Conservation (phyloP, 2,797 vertebrate species). For the Neostethus bicornis region DNA sequence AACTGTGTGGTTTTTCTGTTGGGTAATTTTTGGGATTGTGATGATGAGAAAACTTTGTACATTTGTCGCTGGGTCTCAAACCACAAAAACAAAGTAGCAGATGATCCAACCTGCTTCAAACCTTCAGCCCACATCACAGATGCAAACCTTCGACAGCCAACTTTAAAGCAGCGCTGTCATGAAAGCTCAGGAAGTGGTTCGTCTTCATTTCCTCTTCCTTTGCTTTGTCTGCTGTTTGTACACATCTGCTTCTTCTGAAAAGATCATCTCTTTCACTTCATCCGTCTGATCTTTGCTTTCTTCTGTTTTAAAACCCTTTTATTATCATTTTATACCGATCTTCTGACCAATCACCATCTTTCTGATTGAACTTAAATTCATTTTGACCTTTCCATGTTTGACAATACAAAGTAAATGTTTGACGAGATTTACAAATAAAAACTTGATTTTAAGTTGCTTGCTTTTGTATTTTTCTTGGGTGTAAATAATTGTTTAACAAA, state of each 20-base stretch:
- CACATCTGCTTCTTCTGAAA: conserved; percentile 12
- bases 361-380: too few species aligned
- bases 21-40: conserved; percentile 71
- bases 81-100: conserved; percentile 35
- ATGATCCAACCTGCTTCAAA: conserved; percentile 42
- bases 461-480: too few species aligned
- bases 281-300: background rate
- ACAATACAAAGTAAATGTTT: too few species aligned
- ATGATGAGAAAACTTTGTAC: conserved; percentile 36
- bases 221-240: conserved; percentile 1
- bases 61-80: conserved; percentile 62
- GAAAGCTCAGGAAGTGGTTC: conserved; percentile 2
- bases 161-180: conserved; percentile 28
- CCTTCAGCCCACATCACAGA: conserved; percentile 2
- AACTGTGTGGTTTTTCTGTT: conserved; percentile 53
- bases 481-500: too few species aligned
- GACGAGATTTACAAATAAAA: too few species aligned
- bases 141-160: conserved; percentile 3
- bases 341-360: too few species aligned
- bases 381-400: too few species aligned
- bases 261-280: background rate
- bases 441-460: too few species aligned
- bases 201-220: conserved; percentile 15
- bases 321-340: too few species aligned
- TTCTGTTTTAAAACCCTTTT: too few species aligned